Base-by-base conservation (phyloP, 2,888 invertebrate genomes). In the Malthinus seriepunctatus region DNA sequence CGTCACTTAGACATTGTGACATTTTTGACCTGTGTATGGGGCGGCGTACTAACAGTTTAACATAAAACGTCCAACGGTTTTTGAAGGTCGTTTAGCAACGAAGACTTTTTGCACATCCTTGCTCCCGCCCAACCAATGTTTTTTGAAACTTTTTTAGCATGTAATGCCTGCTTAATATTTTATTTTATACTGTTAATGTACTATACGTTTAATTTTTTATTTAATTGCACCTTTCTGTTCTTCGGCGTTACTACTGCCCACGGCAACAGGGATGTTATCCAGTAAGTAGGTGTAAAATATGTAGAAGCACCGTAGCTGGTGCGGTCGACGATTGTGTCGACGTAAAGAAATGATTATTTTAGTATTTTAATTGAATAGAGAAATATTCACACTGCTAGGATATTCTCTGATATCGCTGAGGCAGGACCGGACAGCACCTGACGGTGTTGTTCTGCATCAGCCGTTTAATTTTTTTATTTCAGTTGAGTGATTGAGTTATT, bases 1-100 rank as follows among this genome's bases (percentile, higher is more conserved):
- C 76, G 75, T 67, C 73, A 72, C 79, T 78, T 78, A 77, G 79
- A 80, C 86, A 85, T 86, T 88, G 89, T 89, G 89, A 89, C 89
- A 89, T 87, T 88, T 89, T 89, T 89, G 82, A 83, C 87, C 87
- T 89, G 89, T 90, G 89, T 88, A 88, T 89, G 89, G 89, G 89
- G 89, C 88, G 85, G 85, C 88, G 88, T 88, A 87, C 86, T 84
- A 83, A 75, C 72, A 75, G 70, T 68, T 72, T 69, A 68, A 67
- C 65, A 58, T 66, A 68, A 74, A 79, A 83, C 82, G 82, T 81
- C 82, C 83, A 82, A 79, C 82, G 82, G 81, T 81, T 83, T 83
- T 82, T 88, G 87, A 87, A 84, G 86, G 87, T 88, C 87, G 87
- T 88, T 87, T 84, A 65, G 51, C 80, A 77, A 77, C 78, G 79